Evolutionary conservation across 2,888 invertebrate genomes (phyloP).

Genomic region (Rhyacophila evoluta): DNA sequence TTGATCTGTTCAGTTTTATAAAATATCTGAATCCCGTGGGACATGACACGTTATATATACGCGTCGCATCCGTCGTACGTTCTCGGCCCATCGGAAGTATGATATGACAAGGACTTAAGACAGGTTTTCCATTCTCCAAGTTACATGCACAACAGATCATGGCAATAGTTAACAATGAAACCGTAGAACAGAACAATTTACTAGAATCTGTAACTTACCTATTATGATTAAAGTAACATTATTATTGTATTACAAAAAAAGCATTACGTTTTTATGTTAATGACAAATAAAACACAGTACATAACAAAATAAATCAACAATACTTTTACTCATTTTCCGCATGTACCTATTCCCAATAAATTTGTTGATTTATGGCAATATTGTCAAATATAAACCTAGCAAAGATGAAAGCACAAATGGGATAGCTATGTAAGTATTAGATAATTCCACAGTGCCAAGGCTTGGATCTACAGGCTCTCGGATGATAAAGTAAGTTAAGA

Average conservation of each 20-base stretch:
- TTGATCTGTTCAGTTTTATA: slow-evolving; percentile 51
- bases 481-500: no score
- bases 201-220: slow-evolving; percentile 54
- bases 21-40: slow-evolving; percentile 44
- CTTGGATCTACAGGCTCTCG: no score
- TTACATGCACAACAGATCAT: slow-evolving; percentile 48
- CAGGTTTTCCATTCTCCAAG: slow-evolving; percentile 44
- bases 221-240: slow-evolving; percentile 53
- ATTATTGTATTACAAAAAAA: slow-evolving; percentile 57
- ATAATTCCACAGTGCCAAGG: no score
- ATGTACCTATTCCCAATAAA: no score
- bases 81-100: background rate
- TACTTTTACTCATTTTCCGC: background rate
- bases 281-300: slow-evolving; percentile 66
- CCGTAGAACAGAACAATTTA: slow-evolving; percentile 46
- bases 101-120: slow-evolving; percentile 40
- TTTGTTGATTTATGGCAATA: no score
- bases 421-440: no score
- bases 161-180: slow-evolving; percentile 50
- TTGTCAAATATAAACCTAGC: no score
- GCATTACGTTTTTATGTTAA: slow-evolving; percentile 73
- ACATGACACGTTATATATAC: no score
- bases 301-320: slow-evolving; percentile 48
- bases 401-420: no score
- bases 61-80: background rate